Evolutionary conservation across 92 coral and sea anemone species (phyloP), one percentile per base, ranked within the genome.

Genomic region (Heliopora coerulea): DNA sequence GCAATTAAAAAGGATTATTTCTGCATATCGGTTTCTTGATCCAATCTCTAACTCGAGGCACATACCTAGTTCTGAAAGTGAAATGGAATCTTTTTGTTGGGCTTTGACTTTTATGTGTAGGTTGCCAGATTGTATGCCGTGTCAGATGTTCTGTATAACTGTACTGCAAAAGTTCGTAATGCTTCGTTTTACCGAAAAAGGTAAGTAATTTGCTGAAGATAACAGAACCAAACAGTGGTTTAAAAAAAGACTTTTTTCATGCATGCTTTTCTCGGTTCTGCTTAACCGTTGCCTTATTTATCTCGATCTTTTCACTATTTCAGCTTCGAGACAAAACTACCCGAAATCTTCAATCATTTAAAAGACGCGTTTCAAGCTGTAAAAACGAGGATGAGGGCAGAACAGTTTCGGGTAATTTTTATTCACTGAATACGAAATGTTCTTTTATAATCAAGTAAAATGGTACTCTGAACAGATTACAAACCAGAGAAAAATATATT

Each of bases 321-420:
- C 54, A 95, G 99, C 41, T 90, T 95, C 84, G 93, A 95, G 81
- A 57, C 86, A 19, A 80, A 83, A 54, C 80, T 95, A 24, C 82
- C 78, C 8, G 95, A 95, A 19, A 86, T 90, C 49, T 95, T 95
- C 79, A 59, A 66, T 34, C 78, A 84, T 59, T 68, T 95, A 20
- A 86, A 85, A 46, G 46, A 73, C 19, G 85, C 96, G 9, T 95
- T 90, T 64, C 91, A 88, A 72, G 96, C 99, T 39, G 91, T 95
- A 9, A 90, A 86, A 68, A 96, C 99, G 3, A 81, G 99, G n/a
- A 95, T 95, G 96, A 95, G 90, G 83, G 99, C 99, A 0, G 99
- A 95, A 74, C 91, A 90, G 52, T 86, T 95, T 28, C 83, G 93
- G 87, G 99, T 95, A 74, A 86, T 56, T 4, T 56, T 56, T 9